A percentile compares a stretch with the other conserved stretches of the same genome.
These are phyloP conservation scores for Nomia melanderi DNA, from an alignment of 1,140 invertebrate genomes.

Conservation along the genomic window DNA sequence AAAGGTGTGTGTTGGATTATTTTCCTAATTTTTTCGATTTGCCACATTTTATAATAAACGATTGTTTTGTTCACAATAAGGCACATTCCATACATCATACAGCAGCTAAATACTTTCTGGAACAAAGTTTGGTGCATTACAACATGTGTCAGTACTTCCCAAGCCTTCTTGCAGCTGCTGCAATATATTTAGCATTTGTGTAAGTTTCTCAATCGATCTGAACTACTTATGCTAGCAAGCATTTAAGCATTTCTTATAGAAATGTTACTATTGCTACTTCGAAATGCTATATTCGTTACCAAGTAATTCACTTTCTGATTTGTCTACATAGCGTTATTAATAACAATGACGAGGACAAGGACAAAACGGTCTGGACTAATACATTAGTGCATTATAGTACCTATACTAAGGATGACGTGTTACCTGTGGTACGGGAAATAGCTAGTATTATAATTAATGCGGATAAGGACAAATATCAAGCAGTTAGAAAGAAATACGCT, in stretches of 20 bases:
- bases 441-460: constrained; percentile 82
- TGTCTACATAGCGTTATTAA: constrained; percentile 67
- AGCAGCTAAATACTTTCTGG: constrained; percentile 96
- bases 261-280: too few relatives aligned
- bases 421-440: constrained; percentile 83
- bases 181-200: constrained; percentile 87
- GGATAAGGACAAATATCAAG: constrained; percentile 83
- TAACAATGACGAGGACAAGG: constrained; percentile 72
- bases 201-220: constrained; percentile 62
- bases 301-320: background rate
- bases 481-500: constrained; percentile 84
- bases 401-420: constrained; percentile 82
- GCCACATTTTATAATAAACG: background rate
- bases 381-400: constrained; percentile 85
- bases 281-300: background rate
- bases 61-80: constrained; percentile 53
- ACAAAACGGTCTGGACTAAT: constrained; percentile 82
- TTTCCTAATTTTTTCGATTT: background rate
- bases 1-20: constrained; percentile 75
- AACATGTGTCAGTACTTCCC: constrained; percentile 90
- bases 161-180: constrained; percentile 89
- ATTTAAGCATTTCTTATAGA: too few relatives aligned
- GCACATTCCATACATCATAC: constrained; percentile 87
- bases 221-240: background rate
- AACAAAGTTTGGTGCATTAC: constrained; percentile 92